These are phyloP conservation scores for Empidonax alnorum DNA, from an alignment of 2,113 vertebrate genomes.

Conservation along the genomic window DNA sequence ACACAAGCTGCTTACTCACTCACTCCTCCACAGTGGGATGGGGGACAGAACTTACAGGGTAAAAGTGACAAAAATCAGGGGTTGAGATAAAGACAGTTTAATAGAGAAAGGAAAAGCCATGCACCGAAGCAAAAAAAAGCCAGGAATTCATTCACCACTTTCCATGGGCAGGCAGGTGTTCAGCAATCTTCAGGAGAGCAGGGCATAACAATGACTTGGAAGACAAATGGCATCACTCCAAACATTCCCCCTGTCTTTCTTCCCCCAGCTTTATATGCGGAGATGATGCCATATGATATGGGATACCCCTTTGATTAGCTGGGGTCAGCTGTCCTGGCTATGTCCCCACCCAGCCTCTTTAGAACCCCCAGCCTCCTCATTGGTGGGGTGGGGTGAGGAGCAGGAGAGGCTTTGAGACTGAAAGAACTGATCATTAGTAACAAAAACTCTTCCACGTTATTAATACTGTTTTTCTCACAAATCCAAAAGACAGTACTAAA, in stretches of 20 bases:
- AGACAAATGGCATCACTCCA: background rate
- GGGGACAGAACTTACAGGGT: background rate
- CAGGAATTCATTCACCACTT: background rate
- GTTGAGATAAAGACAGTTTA: background rate
- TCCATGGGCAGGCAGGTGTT: background rate
- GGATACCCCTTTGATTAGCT: background rate
- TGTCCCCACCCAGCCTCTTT: background rate
- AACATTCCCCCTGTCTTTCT: background rate
- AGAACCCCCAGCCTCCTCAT: rapidly evolving
- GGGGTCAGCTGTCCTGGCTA: background rate
- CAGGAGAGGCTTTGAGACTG: background rate
- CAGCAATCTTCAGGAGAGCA: background rate
- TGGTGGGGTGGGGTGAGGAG: rapidly evolving
- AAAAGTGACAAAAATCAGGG: background rate
- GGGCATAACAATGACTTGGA: rapidly evolving
- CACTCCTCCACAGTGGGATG: background rate
- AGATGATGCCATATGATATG: background rate
- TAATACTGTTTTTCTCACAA: background rate
- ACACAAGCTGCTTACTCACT: background rate
- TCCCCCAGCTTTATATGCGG: background rate
- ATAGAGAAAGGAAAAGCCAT: background rate
- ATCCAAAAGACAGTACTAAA: background rate
- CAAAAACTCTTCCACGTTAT: rapidly evolving
- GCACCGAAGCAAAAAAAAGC: background rate
- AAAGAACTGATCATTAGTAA: background rate